Evolutionary conservation across 1,140 invertebrate genomes (phyloP).

Genomic region (Neomicropteryx cornuta): DNA sequence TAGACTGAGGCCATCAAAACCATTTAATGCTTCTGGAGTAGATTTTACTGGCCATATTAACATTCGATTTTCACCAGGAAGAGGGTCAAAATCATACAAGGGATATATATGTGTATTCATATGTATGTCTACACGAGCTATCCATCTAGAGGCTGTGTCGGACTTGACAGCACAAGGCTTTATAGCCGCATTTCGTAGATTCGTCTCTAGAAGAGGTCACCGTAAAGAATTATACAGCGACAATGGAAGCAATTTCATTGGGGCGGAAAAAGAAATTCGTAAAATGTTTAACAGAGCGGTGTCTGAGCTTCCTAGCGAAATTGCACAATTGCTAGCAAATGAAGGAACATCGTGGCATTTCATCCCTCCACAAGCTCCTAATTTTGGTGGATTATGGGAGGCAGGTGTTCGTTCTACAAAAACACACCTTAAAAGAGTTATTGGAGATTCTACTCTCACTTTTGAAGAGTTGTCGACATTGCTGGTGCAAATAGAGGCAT

Average conservation of each 20-base stretch:
- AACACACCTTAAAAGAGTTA: too few relatives aligned
- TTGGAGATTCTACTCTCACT: slow-evolving; percentile 5
- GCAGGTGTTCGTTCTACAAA: slow-evolving; percentile 16
- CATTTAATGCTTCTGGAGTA: slow-evolving; percentile 15
- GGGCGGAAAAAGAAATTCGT: slow-evolving; percentile 5
- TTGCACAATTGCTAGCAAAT: slow-evolving; percentile 9
- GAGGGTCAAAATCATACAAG: slow-evolving; percentile 5
- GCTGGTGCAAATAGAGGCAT: slow-evolving; percentile 14
- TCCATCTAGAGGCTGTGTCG: slow-evolving; percentile 16
- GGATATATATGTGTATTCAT: slow-evolving; percentile 6
- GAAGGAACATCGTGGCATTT: slow-evolving; percentile 25
- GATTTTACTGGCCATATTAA: slow-evolving; percentile 20
- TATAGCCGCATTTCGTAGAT: slow-evolving; percentile 21
- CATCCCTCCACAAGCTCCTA: slow-evolving; percentile 22
- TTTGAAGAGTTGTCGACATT: slow-evolving; percentile 15
- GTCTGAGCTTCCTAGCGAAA: slow-evolving; percentile 10
- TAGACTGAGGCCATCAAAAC: slow-evolving; percentile 10
- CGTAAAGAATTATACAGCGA: slow-evolving; percentile 13
- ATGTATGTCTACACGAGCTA: slow-evolving; percentile 7
- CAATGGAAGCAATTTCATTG: slow-evolving; percentile 9
- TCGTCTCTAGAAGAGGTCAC: slow-evolving; percentile 20
- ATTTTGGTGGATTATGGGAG: slow-evolving; percentile 31
- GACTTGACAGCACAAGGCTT: slow-evolving; percentile 15
- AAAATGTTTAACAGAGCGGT: slow-evolving; percentile 5
- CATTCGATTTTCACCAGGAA: slow-evolving; percentile 5